Conservation (phyloP, 2,888 invertebrate species). For the Tinea semifulvella region DNA sequence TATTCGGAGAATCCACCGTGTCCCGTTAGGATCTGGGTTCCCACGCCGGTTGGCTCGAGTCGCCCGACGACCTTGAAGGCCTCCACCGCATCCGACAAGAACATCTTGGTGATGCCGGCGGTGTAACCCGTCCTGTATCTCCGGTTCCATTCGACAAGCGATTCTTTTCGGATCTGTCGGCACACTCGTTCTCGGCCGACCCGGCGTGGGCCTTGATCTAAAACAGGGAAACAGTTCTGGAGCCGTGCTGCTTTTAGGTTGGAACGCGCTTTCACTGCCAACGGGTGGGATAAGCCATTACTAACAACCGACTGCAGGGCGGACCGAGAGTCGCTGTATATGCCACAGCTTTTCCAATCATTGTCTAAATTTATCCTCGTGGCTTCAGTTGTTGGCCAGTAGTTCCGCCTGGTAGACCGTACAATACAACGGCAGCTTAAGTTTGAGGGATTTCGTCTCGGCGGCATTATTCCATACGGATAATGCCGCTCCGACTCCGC, state of each 20-base stretch:
- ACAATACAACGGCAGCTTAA: constrained; percentile 13
- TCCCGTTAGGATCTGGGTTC: constrained; percentile 2
- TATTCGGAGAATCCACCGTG: constrained; percentile 12
- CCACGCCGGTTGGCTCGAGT: too few species aligned
- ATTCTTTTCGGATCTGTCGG: not conserved
- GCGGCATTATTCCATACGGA: constrained; percentile 5
- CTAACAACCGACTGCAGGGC: not conserved
- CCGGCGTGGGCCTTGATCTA: not conserved
- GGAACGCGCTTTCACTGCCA: not conserved
- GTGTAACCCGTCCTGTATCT: not conserved
- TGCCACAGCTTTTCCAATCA: not conserved
- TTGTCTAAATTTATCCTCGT: not conserved
- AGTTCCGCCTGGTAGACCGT: constrained; percentile 15
- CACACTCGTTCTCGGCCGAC: constrained; percentile 2
- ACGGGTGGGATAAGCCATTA: not conserved
- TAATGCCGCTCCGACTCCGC: constrained; percentile 13
- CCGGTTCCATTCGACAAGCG: not conserved
- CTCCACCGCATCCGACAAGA: not conserved
- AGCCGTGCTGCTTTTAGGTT: not conserved
- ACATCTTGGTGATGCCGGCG: not conserved
- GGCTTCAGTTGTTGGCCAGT: not conserved
- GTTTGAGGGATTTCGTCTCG: constrained; percentile 12
- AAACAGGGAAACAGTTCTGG: too few species aligned
- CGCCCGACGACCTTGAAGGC: not conserved
- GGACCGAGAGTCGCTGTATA: not conserved